A percentile compares a stretch with the other conserved stretches of the same genome.
Evolutionary conservation across 2,888 invertebrate species (phyloP).

Genomic region (Carpatolechia fugitivella): DNA sequence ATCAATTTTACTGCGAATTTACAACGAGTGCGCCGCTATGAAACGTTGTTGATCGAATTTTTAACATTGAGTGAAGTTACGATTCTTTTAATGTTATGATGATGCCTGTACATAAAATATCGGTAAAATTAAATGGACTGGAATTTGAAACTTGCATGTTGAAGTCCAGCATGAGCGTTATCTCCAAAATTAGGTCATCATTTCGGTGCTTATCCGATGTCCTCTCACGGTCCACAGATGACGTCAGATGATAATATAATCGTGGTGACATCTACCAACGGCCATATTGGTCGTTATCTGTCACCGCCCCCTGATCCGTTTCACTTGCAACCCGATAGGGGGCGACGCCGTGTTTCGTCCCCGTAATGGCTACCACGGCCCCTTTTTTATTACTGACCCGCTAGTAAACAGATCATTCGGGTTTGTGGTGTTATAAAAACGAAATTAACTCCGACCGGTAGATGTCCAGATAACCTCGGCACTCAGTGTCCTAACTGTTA

Average conservation of each 20-base stretch:
- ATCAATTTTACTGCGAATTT: constrained; percentile 17
- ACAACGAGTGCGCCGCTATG: constrained; percentile 8
- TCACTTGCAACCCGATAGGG: constrained; percentile 78
- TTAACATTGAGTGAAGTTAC: constrained; percentile 4
- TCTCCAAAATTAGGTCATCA: constrained; percentile 14
- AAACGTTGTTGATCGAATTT: constrained; percentile 7
- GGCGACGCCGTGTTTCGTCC: constrained; percentile 69
- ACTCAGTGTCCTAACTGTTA: constrained; percentile 53
- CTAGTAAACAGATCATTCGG: constrained; percentile 80
- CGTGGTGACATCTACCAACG: constrained; percentile 62
- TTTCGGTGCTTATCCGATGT: constrained; percentile 10
- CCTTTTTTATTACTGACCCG: constrained; percentile 78
- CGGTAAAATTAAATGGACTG: neutral
- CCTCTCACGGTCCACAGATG: constrained; percentile 10
- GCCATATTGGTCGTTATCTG: constrained; percentile 74
- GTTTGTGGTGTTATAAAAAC: constrained; percentile 80
- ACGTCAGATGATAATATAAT: constrained; percentile 49
- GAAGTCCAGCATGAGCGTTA: neutral
- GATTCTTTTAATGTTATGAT: constrained; percentile 1
- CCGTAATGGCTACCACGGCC: constrained; percentile 73
- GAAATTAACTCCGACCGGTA: constrained; percentile 74
- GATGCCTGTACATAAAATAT: neutral
- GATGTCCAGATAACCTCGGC: constrained; percentile 68
- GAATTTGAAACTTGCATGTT: neutral
- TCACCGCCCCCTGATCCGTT: constrained; percentile 74